Percentiles rank a stretch among this genome's conserved stretches.
phyloP scores from a whole-genome alignment of 2,113 vertebrate genomes.

The Promerops cafer region DNA sequence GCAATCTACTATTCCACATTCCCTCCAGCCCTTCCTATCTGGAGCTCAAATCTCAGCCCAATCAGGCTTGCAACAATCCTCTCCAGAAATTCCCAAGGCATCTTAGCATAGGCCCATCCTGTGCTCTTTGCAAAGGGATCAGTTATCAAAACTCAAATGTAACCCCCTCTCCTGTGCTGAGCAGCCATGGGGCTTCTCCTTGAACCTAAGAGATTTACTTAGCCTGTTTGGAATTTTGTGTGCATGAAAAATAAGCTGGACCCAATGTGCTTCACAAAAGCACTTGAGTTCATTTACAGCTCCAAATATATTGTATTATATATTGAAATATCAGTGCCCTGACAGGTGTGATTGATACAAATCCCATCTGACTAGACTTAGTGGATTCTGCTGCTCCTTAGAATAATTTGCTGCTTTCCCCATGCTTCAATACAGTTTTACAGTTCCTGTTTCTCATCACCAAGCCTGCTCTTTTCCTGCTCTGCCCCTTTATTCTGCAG shows the following conservation, averaged over 20 bases:
- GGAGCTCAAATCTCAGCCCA: not conserved
- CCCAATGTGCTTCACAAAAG: not conserved
- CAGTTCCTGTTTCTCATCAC: slow-evolving; percentile 3
- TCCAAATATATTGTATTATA: not conserved
- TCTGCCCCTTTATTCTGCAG: not conserved
- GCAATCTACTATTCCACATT: not conserved
- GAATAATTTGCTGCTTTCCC: not conserved
- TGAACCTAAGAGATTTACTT: not conserved
- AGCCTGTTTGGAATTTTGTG: not conserved
- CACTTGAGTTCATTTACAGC: not conserved
- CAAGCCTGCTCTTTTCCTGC: not conserved
- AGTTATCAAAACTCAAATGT: not conserved
- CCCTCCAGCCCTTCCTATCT: not conserved
- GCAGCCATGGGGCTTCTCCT: not conserved
- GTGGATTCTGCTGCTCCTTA: not conserved
- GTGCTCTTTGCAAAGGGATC: not conserved
- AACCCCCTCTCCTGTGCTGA: not conserved
- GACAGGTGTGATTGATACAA: slow-evolving; percentile 10
- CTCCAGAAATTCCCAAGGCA: not conserved
- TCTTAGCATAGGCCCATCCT: not conserved
- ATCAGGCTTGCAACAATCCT: not conserved
- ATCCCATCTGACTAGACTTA: not conserved
- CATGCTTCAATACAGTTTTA: not conserved
- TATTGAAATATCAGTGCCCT: not conserved
- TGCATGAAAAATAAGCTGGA: not conserved